Evolutionary conservation across 2,888 invertebrate genomes (phyloP).

Genomic region (Encarsia formosa): DNA sequence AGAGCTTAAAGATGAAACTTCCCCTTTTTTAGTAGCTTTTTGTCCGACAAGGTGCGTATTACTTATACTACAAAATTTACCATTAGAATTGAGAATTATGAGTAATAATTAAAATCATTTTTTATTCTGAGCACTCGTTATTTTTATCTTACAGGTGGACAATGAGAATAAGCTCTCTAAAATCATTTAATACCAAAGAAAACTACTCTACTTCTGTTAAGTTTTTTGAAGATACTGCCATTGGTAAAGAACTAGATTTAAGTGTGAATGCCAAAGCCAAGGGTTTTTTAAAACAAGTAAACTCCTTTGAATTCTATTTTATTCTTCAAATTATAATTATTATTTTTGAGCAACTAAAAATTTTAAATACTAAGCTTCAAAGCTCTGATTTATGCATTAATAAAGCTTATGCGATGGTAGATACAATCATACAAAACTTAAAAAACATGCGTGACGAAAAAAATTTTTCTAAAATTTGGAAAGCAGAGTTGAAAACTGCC

Average conservation of each 20-base stretch:
- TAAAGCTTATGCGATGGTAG: too few relatives aligned
- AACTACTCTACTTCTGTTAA: not conserved
- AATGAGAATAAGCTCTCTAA: not conserved
- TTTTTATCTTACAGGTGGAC: not conserved
- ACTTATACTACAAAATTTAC: too few relatives aligned
- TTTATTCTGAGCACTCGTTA: too few relatives aligned
- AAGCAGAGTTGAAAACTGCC: too few relatives aligned
- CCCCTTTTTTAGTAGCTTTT: not conserved
- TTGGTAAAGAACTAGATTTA: not conserved
- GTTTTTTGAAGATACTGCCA: not conserved
- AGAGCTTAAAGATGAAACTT: not conserved
- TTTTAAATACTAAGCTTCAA: slow-evolving; percentile 3
- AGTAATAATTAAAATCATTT: not conserved
- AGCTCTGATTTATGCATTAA: not conserved
- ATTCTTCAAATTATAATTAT: not conserved
- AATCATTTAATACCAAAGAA: not conserved
- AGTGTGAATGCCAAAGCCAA: not conserved
- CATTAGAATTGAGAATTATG: too few relatives aligned
- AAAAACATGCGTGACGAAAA: too few relatives aligned
- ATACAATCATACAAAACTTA: too few relatives aligned
- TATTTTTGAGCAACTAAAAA: not conserved
- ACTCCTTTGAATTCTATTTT: not conserved
- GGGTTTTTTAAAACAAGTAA: not conserved
- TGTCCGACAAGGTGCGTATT: not conserved
- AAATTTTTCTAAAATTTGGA: too few relatives aligned